These are phyloP conservation scores for Fregata magnificens DNA, from an alignment of 2,113 vertebrate species.

Conservation along the genomic window DNA sequence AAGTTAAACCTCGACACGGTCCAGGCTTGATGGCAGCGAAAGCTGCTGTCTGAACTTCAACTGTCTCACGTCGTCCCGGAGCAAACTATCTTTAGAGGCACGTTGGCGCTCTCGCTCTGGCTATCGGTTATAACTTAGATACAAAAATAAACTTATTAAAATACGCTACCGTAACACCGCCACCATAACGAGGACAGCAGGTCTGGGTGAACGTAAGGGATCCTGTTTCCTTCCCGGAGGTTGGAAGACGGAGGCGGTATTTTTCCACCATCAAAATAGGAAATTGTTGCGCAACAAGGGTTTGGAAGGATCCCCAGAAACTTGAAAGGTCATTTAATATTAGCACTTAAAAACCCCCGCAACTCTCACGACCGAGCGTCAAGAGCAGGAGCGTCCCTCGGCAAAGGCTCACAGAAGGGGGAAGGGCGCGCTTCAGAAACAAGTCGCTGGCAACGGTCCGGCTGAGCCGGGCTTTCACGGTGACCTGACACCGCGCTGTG, in stretches of 20 bases:
- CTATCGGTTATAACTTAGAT: fast-evolving
- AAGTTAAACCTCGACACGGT: not conserved
- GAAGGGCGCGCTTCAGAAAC: not conserved
- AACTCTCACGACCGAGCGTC: not conserved
- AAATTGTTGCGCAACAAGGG: not conserved
- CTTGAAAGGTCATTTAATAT: not conserved
- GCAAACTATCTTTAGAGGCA: not conserved
- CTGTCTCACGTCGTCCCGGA: not conserved
- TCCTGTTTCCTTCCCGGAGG: not conserved
- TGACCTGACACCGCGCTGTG: not conserved
- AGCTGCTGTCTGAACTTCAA: not conserved
- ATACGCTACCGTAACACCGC: fast-evolving
- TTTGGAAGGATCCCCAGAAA: not conserved
- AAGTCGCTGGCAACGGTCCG: not conserved
- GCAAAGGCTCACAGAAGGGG: not conserved
- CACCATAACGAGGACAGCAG: not conserved
- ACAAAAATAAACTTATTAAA: not conserved
- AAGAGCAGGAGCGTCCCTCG: not conserved
- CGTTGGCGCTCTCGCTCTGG: not conserved
- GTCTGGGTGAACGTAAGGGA: fast-evolving
- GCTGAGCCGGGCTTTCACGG: not conserved
- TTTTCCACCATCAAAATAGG: not conserved
- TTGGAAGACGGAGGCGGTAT: no score
- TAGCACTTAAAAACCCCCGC: not conserved
- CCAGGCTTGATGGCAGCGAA: no score